phyloP scores from a whole-genome alignment of 2,113 vertebrate genomes.

The Microcebus lehilahytsara region DNA sequence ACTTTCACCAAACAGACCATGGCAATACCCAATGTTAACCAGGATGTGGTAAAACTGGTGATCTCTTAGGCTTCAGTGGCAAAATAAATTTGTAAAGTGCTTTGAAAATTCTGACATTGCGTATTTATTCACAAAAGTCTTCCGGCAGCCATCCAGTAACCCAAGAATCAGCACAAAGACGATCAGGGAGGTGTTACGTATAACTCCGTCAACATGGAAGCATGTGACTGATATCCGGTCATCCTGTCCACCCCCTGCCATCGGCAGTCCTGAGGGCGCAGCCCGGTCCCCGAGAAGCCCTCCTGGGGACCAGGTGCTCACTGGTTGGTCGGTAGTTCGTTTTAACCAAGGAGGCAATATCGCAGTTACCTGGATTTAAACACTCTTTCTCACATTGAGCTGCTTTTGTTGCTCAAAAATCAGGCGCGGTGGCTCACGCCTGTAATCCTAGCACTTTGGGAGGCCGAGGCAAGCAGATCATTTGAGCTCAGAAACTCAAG shows the following conservation, averaged over 20 bases:
- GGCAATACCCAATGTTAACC: too few relatives aligned
- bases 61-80: background rate
- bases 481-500: too few relatives aligned
- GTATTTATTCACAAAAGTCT: background rate
- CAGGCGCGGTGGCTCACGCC: too few relatives aligned
- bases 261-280: background rate
- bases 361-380: background rate
- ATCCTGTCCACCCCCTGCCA: background rate
- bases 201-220: background rate
- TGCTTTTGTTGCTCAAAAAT: background rate
- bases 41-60: background rate
- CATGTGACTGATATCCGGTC: background rate
- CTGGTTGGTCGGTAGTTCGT: background rate
- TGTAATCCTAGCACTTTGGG: too few relatives aligned
- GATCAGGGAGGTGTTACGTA: too few relatives aligned
- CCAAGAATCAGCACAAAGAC: background rate
- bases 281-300: background rate
- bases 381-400: background rate
- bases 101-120: background rate
- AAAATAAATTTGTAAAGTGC: background rate
- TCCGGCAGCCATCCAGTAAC: background rate
- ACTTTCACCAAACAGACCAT: background rate
- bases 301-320: background rate
- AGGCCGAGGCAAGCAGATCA: too few relatives aligned
- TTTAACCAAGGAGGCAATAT: background rate